phyloP scores from a whole-genome alignment of 2,888 invertebrate species.

The Drosophila austrosaltans region DNA sequence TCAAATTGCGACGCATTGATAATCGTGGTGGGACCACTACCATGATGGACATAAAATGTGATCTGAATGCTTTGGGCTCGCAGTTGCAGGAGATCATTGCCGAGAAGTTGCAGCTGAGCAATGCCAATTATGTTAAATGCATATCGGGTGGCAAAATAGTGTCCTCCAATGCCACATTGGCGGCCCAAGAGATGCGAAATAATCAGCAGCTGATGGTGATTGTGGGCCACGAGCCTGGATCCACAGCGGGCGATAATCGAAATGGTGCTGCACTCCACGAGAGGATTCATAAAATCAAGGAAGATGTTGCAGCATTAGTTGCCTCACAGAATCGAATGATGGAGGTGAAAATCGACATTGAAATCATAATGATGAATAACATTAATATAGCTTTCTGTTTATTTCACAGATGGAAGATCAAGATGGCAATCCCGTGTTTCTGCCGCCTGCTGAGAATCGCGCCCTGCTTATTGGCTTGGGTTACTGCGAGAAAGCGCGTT shows the following conservation, averaged over 20 bases:
- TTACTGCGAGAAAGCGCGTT: slow-evolving; percentile 90
- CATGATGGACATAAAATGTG: slow-evolving; percentile 85
- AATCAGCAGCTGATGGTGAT: slow-evolving; percentile 88
- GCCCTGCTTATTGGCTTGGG: slow-evolving; percentile 90
- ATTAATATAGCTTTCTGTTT: slow-evolving; percentile 48
- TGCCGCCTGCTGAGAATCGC: slow-evolving; percentile 88
- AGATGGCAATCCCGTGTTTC: slow-evolving; percentile 88
- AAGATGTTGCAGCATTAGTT: slow-evolving; percentile 85
- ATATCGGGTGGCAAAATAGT: slow-evolving; percentile 88
- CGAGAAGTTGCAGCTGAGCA: slow-evolving; percentile 82
- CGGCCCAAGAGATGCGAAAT: slow-evolving; percentile 87
- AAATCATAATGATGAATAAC: neutral
- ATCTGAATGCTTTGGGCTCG: slow-evolving; percentile 85
- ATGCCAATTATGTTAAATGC: slow-evolving; percentile 86
- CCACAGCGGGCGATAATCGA: slow-evolving; percentile 64
- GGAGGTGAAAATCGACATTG: slow-evolving; percentile 63
- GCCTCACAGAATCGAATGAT: slow-evolving; percentile 82
- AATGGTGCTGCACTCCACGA: slow-evolving; percentile 85
- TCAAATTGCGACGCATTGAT: slow-evolving; percentile 87
- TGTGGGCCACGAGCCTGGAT: slow-evolving; percentile 72
- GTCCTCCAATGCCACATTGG: slow-evolving; percentile 84
- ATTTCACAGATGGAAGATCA: slow-evolving; percentile 88
- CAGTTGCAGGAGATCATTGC: slow-evolving; percentile 86
- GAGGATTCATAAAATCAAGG: slow-evolving; percentile 85
- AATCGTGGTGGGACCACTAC: slow-evolving; percentile 84